A percentile compares a stretch with the other conserved stretches of the same genome.
phyloP scores from a whole-genome alignment of 2,797 vertebrate genomes.

The Sebastes melanostomus region DNA sequence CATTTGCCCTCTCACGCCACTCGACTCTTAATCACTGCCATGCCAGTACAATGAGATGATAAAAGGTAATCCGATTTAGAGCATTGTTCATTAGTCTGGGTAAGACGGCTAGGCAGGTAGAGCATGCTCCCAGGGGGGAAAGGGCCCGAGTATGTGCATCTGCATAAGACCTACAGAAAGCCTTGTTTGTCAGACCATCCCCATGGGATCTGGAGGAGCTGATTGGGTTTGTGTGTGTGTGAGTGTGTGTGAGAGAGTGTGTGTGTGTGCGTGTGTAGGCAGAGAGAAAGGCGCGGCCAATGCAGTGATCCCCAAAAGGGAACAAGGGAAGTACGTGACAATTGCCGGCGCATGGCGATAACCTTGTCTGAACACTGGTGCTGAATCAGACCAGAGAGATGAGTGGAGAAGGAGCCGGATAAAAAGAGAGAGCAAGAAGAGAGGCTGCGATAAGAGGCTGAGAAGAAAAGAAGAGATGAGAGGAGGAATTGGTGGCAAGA shows the following conservation, averaged over 20 bases:
- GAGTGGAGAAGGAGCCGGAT: slow-evolving; percentile 37
- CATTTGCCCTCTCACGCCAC: slow-evolving; percentile 44
- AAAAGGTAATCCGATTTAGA: slow-evolving; percentile 76
- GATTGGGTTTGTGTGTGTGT: slow-evolving; percentile 8
- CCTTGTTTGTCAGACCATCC: slow-evolving; percentile 52
- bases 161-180: slow-evolving; percentile 50
- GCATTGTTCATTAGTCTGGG: slow-evolving; percentile 73
- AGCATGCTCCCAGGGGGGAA: slow-evolving; percentile 37
- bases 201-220: slow-evolving; percentile 26
- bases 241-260: not conserved
- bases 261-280: not conserved
- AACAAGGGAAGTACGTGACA: slow-evolving; percentile 56
- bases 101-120: slow-evolving; percentile 56
- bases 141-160: slow-evolving; percentile 24
- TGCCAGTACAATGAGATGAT: slow-evolving; percentile 69
- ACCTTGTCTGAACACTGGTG: slow-evolving; percentile 61
- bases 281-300: slow-evolving; percentile 22
- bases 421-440: slow-evolving; percentile 36
- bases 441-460: slow-evolving; percentile 42
- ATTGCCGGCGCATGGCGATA: slow-evolving; percentile 47
- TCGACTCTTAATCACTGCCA: slow-evolving; percentile 71
- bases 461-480: slow-evolving; percentile 45
- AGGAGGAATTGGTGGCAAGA: slow-evolving; percentile 24
- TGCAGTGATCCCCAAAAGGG: slow-evolving; percentile 57
- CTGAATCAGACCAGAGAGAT: slow-evolving; percentile 56